phyloP scores from a whole-genome alignment of 23 tunicate species.

The Oikopleura dioica region DNA sequence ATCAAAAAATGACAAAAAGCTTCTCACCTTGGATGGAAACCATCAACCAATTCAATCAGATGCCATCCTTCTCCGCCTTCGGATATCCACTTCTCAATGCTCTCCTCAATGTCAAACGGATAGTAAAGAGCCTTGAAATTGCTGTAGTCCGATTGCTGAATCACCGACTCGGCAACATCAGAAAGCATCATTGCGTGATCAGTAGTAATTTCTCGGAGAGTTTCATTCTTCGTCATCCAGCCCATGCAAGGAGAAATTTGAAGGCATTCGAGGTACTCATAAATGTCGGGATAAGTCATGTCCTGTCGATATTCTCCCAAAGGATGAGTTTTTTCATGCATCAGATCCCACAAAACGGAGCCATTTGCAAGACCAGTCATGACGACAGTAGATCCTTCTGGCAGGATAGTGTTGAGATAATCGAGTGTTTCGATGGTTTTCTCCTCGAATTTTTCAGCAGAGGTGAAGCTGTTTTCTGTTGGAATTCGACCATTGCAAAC shows the following conservation, averaged over 20 bases:
- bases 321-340: conserved; percentile 21
- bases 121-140: conserved; percentile 26
- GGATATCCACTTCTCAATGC: conserved; percentile 27
- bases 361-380: conserved; percentile 73
- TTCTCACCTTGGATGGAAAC: too few relatives aligned
- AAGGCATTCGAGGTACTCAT: not conserved
- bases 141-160: conserved; percentile 16
- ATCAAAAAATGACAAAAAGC: too few relatives aligned
- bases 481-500: conserved; percentile 65
- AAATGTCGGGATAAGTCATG: not conserved
- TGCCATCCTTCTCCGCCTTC: conserved; percentile 65
- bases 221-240: conserved; percentile 77
- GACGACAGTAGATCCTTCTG: conserved; percentile 39
- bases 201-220: conserved; percentile 43
- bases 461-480: conserved; percentile 40
- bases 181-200: conserved; percentile 55
- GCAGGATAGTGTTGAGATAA: conserved; percentile 37
- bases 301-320: not conserved
- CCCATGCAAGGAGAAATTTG: conserved; percentile 65
- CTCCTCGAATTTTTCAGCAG: conserved; percentile 25
- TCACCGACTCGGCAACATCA: conserved; percentile 26
- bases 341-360: conserved; percentile 50
- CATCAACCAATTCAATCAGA: conserved; percentile 82
- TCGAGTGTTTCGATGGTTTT: conserved; percentile 35
- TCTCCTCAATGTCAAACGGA: conserved; percentile 27